Percentiles rank a stretch among this genome's conserved stretches.
These are phyloP conservation scores for Brachionus rotundiformis DNA, from an alignment of 1,140 invertebrate species.

Conservation along the genomic window DNA sequence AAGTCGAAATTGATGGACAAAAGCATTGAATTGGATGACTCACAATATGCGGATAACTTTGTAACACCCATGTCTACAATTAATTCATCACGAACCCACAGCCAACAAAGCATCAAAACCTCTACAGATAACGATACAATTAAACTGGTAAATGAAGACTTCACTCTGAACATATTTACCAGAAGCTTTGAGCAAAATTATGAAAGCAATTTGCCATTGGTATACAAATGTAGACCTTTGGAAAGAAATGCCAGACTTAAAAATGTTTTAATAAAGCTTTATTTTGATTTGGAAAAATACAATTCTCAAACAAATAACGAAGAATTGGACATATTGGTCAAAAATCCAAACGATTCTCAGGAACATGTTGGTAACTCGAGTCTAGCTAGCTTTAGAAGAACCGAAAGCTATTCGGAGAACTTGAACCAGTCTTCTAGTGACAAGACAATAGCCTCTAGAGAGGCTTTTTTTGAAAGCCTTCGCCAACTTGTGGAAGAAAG, in stretches of 20 bases:
- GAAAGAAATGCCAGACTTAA: not conserved
- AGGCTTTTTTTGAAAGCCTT: slow-evolving; percentile 20
- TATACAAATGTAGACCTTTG: not conserved
- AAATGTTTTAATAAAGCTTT: not conserved
- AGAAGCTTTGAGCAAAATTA: not conserved
- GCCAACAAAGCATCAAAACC: not conserved
- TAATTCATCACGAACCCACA: not conserved
- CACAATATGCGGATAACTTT: not conserved
- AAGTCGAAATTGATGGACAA: not conserved
- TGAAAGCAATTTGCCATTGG: not conserved
- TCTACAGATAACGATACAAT: slow-evolving; percentile 1
- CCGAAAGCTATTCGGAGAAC: not conserved
- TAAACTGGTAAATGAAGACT: not conserved
- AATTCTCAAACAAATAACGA: not conserved
- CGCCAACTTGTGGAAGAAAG: slow-evolving; percentile 6
- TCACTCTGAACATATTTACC: not conserved
- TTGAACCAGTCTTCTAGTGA: not conserved
- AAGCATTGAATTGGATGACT: not conserved
- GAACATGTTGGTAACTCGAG: not conserved
- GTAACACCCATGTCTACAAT: not conserved
- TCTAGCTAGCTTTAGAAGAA: not conserved
- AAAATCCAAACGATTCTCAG: not conserved
- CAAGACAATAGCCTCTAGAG: not conserved
- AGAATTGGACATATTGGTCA: not conserved
- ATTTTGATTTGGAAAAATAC: slow-evolving; percentile 31